Base-by-base conservation (phyloP, 2,888 invertebrate species). In the Aethes cnicana region DNA sequence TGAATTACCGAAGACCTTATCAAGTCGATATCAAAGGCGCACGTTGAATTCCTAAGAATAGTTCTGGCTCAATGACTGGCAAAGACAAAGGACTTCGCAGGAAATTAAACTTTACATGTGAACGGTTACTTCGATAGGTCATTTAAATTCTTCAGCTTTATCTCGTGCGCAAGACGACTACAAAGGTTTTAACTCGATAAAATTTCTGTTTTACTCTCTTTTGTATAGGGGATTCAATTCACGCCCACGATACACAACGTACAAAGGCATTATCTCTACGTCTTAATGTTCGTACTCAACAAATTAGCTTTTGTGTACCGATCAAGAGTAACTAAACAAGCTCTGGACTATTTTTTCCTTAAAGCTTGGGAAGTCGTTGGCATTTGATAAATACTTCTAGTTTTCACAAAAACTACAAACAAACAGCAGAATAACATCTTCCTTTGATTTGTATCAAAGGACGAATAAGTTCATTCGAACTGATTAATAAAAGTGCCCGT, bases 41-140 rank as follows among this genome's bases (percentile, higher is more conserved):
- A n/a, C 46, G 18, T 28, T 5, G 21, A 33, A 42, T 33, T 30
- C 28, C 14, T 18, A 30, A 41, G 47, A 53, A 21, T 16, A 21
- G 20, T 43, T 67, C 63, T 55, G 62, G 64, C 65, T 57, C 64
- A 63, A 60, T 59, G 62, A 66, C 59, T 66, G 56, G 58, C 62
- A 61, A 62, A 74, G 72, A 72, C 74, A 75, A 72, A 69, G 64
- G 66, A 58, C 61, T 56, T 58, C 48, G 47, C 72, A 72, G 76
- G 77, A 77, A 77, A 78, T 77, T 73, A 74, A 75, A 72, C 66
- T 72, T 72, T 67, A 68, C 73, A 73, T 74, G 59, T 60, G 66
- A 71, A 62, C 56, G 66, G 47, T 49, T 47, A 39, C 44, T n/a
- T 44, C 44, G 52, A 54, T 56, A 35, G 46, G 53, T 61, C 63